Evolutionary conservation across 2,113 vertebrate genomes (phyloP).

Genomic region (Synchiropus splendidus): DNA sequence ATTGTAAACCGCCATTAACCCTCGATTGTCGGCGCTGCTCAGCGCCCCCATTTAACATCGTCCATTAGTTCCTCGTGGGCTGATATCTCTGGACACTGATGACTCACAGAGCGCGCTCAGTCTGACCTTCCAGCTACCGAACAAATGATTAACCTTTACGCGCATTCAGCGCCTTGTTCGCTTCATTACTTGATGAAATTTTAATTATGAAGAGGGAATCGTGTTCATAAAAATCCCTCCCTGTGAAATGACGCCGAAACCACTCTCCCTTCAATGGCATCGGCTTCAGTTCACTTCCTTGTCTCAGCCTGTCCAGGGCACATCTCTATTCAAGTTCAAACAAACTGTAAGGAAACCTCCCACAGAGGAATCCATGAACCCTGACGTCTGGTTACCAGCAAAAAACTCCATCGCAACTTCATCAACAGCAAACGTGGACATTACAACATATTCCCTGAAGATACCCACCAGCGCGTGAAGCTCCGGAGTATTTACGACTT

Average conservation of each 20-base stretch:
- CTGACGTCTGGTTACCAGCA: too few relatives aligned
- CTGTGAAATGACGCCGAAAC: constrained; percentile 26
- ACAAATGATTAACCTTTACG: constrained; percentile 53
- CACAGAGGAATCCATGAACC: too few relatives aligned
- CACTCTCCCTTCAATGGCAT: constrained; percentile 14
- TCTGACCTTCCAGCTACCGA: constrained; percentile 46
- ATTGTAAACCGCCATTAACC: constrained; percentile 47
- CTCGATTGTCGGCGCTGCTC: constrained; percentile 31
- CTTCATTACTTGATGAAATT: constrained; percentile 54
- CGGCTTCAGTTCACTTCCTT: constrained; percentile 30
- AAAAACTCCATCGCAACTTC: too few relatives aligned
- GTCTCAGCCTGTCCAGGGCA: too few relatives aligned
- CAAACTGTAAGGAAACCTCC: too few relatives aligned
- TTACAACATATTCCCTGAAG: too few relatives aligned
- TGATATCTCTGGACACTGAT: constrained; percentile 21
- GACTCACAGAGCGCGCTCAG: constrained; percentile 30
- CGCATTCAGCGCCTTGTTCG: constrained; percentile 38
- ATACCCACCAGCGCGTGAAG: too few relatives aligned
- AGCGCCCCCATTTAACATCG: too few relatives aligned
- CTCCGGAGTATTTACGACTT: too few relatives aligned
- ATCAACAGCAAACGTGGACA: too few relatives aligned
- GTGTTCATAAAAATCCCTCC: constrained; percentile 21
- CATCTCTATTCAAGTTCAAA: too few relatives aligned
- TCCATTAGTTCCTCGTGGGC: constrained; percentile 43
- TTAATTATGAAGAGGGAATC: constrained; percentile 44